Percentiles rank a stretch among this genome's conserved stretches.
Conservation (phyloP, 2,113 vertebrate genomes). For the Sinocyclocheilus anophthalmus region DNA sequence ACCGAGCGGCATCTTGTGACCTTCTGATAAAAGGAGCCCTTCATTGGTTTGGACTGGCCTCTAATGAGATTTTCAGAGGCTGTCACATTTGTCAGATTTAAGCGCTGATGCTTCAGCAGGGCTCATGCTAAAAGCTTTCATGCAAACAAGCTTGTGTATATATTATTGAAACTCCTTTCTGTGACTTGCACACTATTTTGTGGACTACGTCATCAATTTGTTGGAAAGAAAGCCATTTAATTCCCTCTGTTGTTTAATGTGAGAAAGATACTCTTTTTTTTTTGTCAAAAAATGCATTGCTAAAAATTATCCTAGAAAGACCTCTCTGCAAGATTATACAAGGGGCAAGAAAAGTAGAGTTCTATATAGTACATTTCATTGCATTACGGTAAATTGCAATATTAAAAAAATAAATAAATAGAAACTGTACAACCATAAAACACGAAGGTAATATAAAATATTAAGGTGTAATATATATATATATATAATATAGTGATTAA, state of each 20-base stretch:
- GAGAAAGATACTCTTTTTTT: too few species aligned
- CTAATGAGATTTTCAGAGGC: background rate
- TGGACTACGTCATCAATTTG: slow-evolving; percentile 11
- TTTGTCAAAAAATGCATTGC: too few species aligned
- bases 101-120: background rate
- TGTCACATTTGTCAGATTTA: slow-evolving; percentile 22
- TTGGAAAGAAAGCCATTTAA: background rate
- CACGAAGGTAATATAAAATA: too few species aligned
- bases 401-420: too few species aligned
- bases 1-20: background rate
- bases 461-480: too few species aligned
- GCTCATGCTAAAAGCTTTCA: slow-evolving; percentile 17
- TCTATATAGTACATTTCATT: too few species aligned
- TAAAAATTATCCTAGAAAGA: too few species aligned
- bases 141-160: slow-evolving; percentile 15
- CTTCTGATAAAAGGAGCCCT: background rate
- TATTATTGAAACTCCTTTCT: slow-evolving; percentile 5
- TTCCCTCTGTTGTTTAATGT: background rate
- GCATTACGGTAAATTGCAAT: too few species aligned
- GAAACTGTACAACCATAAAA: too few species aligned
- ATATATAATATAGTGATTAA: too few species aligned
- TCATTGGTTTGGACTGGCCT: background rate
- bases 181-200: background rate
- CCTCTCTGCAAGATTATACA: too few species aligned
- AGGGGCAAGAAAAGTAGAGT: too few species aligned